Base-by-base conservation (phyloP, 1,140 invertebrate species). In the Drosophila sechellia region DNA sequence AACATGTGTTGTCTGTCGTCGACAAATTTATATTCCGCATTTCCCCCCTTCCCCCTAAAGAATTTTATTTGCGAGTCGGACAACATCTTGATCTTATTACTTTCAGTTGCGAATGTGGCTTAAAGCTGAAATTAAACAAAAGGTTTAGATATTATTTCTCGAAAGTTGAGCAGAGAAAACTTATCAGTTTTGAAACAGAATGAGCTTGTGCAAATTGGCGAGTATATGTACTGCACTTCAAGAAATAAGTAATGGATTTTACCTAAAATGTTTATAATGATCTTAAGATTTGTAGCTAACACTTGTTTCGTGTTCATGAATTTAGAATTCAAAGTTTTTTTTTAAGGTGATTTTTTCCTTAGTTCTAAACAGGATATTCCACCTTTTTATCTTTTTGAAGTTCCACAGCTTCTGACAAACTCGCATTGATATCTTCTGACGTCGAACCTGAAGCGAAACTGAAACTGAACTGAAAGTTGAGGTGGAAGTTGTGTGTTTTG, bases 1-100 rank as follows among this genome's bases (percentile, higher is more conserved):
- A 86, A 74, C 81, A 83, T 83, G 56, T 83, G 80, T 76, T 79
- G 74, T 60, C 68, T 72, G 55, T 71, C 40, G 66, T 53, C 70
- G 56, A 60, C 66, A 58, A 70, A 70, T 70, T 69, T 54, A 70
- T 70, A 66, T 64, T 27, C 55, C 37, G 35, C n/a, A 48, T 45
- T 66, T 66, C 11, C 43, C 20, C 20, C 20, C 17, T 17, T n/a
- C n/a, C 20, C 40, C 55, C 12, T 17, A 5, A 52, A 20, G 37
- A 53, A 17, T 39, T 48, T 31, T 27, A 64, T 48, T 63, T 42
- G 34, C 27, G 1, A 53, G 31, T 59, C 8, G 35, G 35, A 52
- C 59, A 75, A 75, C 72, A 75, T 75, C 72, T 75, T 75, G 72
- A 40, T 49, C 46, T 75, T 66, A 75, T 54, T 52, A 49, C 72